A percentile compares a stretch with the other conserved stretches of the same genome.
Evolutionary conservation across 2,113 vertebrate species (phyloP).

Genomic region (Podarcis raffonei): DNA sequence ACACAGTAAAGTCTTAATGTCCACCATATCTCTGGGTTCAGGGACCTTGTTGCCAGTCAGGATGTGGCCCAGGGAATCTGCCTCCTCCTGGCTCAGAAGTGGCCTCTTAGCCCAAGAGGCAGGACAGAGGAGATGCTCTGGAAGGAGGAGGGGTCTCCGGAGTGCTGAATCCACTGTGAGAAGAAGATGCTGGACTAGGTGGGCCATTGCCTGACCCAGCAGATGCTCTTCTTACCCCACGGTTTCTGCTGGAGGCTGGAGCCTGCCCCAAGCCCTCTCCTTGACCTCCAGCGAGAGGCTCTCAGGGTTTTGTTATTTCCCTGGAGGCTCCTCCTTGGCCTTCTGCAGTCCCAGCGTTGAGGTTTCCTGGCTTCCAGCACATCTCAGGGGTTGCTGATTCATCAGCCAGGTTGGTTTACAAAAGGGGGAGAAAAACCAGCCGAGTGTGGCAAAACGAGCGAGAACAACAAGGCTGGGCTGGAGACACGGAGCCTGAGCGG

Average conservation of each 20-base stretch:
- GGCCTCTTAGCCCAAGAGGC: not conserved
- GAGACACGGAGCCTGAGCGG: not conserved
- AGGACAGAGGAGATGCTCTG: not conserved
- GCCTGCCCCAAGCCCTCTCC: not conserved
- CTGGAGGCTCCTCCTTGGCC: conserved; percentile 54
- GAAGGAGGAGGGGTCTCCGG: not conserved
- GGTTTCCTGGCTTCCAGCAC: conserved; percentile 48
- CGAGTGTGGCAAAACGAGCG: conserved; percentile 61
- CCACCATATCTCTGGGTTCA: too few relatives aligned
- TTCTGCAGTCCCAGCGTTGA: conserved; percentile 54
- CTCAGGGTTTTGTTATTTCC: conserved; percentile 25
- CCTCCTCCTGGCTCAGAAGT: not conserved
- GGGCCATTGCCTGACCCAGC: too few relatives aligned
- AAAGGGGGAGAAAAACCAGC: conserved; percentile 51
- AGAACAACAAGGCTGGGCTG: not conserved
- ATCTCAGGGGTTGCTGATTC: conserved; percentile 69
- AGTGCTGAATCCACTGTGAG: too few relatives aligned
- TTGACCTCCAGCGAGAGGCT: not conserved
- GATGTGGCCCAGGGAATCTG: not conserved
- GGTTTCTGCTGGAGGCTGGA: not conserved
- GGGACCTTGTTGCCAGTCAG: too few relatives aligned
- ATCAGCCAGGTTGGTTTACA: conserved; percentile 61
- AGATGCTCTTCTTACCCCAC: too few relatives aligned
- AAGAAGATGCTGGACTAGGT: too few relatives aligned
- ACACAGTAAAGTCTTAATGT: too few relatives aligned